Conservation (phyloP, 2,113 vertebrate genomes). For the human (Homo sapiens) region DNA sequence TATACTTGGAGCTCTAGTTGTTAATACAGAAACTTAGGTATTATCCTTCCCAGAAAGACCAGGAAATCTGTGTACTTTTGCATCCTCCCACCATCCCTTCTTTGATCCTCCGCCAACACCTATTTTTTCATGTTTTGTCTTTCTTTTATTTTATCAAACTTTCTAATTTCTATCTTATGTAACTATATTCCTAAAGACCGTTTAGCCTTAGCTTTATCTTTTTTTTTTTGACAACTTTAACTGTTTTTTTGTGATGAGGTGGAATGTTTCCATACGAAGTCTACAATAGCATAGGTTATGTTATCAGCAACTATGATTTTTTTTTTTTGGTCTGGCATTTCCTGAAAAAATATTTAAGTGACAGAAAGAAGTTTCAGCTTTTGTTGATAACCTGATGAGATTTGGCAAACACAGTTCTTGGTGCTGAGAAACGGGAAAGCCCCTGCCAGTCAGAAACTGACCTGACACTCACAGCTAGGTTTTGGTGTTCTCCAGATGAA, state of each 20-base stretch:
- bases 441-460: not conserved
- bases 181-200: not conserved
- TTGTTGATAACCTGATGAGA: not conserved
- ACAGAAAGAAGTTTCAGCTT: not conserved
- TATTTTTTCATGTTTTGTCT: not conserved
- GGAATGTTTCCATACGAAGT: conserved; percentile 81
- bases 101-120: not conserved
- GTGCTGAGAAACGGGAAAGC: not conserved
- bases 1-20: not conserved
- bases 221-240: conserved; percentile 83
- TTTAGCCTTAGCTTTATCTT: not conserved
- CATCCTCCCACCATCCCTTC: not conserved
- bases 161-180: not conserved
- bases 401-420: not conserved
- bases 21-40: not conserved
- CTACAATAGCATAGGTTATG: conserved; percentile 84
- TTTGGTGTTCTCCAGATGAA: not conserved
- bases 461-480: not conserved
- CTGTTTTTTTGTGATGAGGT: conserved; percentile 52
- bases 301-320: conserved; percentile 79
- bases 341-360: conserved; percentile 78
- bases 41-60: not conserved
- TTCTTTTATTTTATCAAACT: not conserved
- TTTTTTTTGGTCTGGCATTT: conserved; percentile 75
- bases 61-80: not conserved